Evolutionary conservation across 2,888 invertebrate species (phyloP), one percentile per base, ranked within the genome.

Genomic region (Pammene fasciana): DNA sequence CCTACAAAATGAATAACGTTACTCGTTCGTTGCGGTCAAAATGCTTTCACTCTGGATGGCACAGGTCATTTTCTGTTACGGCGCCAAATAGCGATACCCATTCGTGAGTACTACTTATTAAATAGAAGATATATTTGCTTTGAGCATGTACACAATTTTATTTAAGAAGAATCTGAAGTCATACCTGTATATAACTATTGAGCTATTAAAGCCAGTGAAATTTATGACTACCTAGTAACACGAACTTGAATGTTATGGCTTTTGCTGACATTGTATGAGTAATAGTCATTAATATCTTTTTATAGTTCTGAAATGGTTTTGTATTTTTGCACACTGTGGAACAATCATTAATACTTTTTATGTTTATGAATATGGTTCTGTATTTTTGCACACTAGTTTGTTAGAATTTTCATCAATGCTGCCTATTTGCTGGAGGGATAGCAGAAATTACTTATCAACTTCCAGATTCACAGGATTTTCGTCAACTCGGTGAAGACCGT

Each of bases 21-120:
- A 72, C 78, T 34, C 72, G 80, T 59, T 85, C 79, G 73, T 65
- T 86, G 65, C 72, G 76, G 46, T 73, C 72, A 34, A 70, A 81
- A 60, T 72, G 75, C 67, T 66, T 75, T 46, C 67, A 75, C n/a
- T 73, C 80, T 56, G 79, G 76, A 46, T 61, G 80, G 45, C 72
- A 74, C 60, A 84, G 87, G 74, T 82, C 76, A 52, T 87, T 91
- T 71, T 91, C 90, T 1, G 79, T 85, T 67, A 84, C 89, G 48
- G 65, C 85, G 14, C 67, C 74, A 59, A 78, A 82, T 72, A 85
- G 87, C 77, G 82, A 84, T 45, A 82, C 77, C 71, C 81, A 88
- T 77, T 85, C 87, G 91, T 92, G 78, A 88, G 90, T 90, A 79
- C 10, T 14, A 38, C 7, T 26, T 26, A 45, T 18, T 54, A n/a